Evolutionary conservation across 2,797 vertebrate species (phyloP).

Genomic region (Siniperca scherzeri): DNA sequence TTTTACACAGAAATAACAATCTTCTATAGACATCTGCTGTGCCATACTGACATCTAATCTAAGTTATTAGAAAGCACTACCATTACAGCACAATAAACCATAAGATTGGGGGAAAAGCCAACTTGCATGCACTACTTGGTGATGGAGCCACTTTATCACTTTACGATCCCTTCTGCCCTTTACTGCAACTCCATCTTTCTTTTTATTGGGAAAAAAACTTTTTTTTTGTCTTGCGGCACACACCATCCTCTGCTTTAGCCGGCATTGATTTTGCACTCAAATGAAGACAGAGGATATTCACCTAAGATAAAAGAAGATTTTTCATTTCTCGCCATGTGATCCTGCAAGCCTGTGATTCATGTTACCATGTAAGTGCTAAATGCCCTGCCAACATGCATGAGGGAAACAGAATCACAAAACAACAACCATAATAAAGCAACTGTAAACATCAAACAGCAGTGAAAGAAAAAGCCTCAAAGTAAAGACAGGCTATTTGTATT

Average conservation of each 20-base stretch:
- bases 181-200: constrained; percentile 52
- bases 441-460: constrained; percentile 54
- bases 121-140: constrained; percentile 19
- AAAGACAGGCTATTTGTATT: constrained; percentile 59
- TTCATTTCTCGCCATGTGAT: constrained; percentile 50
- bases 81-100: constrained; percentile 48
- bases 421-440: constrained; percentile 50
- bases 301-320: constrained; percentile 56
- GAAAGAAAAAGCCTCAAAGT: constrained; percentile 41
- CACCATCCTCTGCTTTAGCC: constrained; percentile 42
- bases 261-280: constrained; percentile 78
- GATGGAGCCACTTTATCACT: constrained; percentile 43
- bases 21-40: neutral
- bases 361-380: constrained; percentile 47
- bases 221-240: constrained; percentile 19
- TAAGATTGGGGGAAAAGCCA: constrained; percentile 44
- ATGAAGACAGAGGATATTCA: constrained; percentile 70
- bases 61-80: constrained; percentile 49
- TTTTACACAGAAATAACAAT: constrained; percentile 16
- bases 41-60: constrained; percentile 27
- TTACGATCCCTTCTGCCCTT: constrained; percentile 43
- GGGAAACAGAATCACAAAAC: constrained; percentile 31
- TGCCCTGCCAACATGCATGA: constrained; percentile 19
- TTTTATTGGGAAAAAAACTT: constrained; percentile 29
- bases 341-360: constrained; percentile 48